phyloP scores from a whole-genome alignment of 1,140 invertebrate genomes.

The Contarinia nasturtii region DNA sequence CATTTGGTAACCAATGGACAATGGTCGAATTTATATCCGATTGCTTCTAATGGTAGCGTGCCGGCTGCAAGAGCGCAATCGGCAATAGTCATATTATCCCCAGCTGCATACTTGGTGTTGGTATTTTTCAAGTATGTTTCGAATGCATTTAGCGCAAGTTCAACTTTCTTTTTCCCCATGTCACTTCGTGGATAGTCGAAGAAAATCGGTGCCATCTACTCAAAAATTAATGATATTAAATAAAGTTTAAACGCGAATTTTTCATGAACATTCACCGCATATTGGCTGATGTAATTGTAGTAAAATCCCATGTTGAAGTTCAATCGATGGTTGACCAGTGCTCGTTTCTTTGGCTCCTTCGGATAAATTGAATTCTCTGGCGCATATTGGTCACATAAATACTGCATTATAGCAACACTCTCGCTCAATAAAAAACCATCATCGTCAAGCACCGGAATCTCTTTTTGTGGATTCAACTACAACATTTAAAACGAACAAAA shows the following conservation, averaged over 20 bases:
- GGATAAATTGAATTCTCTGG: conserved; percentile 45
- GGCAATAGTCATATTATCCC: conserved; percentile 47
- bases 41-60: conserved; percentile 50
- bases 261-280: conserved; percentile 27
- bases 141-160: conserved; percentile 44
- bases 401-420: conserved; percentile 58
- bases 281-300: conserved; percentile 45
- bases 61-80: conserved; percentile 48
- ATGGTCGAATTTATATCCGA: conserved; percentile 38
- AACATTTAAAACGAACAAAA: conserved; percentile 8
- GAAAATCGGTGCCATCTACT: conserved; percentile 37
- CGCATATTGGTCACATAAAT: conserved; percentile 51
- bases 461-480: conserved; percentile 60
- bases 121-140: conserved; percentile 39
- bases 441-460: conserved; percentile 56
- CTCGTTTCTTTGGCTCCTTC: conserved; percentile 38
- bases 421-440: conserved; percentile 49
- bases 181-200: conserved; percentile 47
- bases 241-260: neutral
- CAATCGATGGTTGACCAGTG: conserved; percentile 52
- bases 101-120: conserved; percentile 42
- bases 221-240: conserved; percentile 7
- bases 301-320: conserved; percentile 57
- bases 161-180: conserved; percentile 38
- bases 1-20: conserved; percentile 35